Evolutionary conservation across 2,888 invertebrate species (phyloP).

Genomic region (Mactromeris polynyma): DNA sequence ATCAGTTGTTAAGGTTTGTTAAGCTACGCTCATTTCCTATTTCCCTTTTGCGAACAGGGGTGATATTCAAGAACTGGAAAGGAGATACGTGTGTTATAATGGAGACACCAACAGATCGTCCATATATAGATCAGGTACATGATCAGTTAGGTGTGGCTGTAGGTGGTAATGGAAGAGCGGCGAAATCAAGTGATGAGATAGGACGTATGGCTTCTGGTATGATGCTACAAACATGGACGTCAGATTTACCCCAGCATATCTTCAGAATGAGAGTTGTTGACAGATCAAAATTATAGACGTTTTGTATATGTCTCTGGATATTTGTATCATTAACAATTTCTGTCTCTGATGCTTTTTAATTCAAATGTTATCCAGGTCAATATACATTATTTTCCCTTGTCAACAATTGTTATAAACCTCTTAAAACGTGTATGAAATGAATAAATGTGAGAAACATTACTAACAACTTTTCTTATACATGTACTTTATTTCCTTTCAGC

Average conservation of each 20-base stretch:
- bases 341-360: too few species aligned
- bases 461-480: too few species aligned
- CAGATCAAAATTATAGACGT: background rate
- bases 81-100: slow-evolving; percentile 71
- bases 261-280: slow-evolving; percentile 26
- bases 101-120: slow-evolving; percentile 67
- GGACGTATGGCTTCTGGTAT: slow-evolving; percentile 78
- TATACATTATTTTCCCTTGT: too few species aligned
- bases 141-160: slow-evolving; percentile 71
- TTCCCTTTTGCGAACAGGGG: slow-evolving; percentile 37
- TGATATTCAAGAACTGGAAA: slow-evolving; percentile 52
- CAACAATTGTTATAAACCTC: too few species aligned
- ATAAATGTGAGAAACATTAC: too few species aligned
- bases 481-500: too few species aligned
- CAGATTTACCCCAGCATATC: slow-evolving; percentile 53
- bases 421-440: too few species aligned
- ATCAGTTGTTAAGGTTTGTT: too few species aligned
- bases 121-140: slow-evolving; percentile 75
- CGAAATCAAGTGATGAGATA: slow-evolving; percentile 81
- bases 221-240: slow-evolving; percentile 75
- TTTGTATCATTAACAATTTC: too few species aligned
- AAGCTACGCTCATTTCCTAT: background rate
- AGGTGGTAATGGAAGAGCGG: slow-evolving; percentile 79
- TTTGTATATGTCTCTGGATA: too few species aligned
- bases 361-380: too few species aligned